phyloP scores from a whole-genome alignment of 2,113 vertebrate species.

The Microcebus murinus region DNA sequence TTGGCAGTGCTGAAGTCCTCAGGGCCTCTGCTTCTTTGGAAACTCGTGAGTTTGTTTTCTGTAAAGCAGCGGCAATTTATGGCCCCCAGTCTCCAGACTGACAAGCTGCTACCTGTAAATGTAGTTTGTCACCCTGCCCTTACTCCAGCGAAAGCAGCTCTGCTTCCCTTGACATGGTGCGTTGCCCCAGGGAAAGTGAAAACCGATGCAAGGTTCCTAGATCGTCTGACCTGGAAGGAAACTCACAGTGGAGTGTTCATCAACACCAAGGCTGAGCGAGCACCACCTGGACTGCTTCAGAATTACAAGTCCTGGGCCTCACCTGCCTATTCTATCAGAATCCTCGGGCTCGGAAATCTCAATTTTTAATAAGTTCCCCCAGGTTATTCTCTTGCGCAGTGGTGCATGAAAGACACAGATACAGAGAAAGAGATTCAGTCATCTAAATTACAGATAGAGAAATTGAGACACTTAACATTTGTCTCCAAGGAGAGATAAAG shows the following conservation, averaged over 20 bases:
- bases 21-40: not conserved
- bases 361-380: not conserved
- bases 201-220: not conserved
- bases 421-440: not conserved
- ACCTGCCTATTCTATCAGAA: not conserved
- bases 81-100: not conserved
- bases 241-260: not conserved
- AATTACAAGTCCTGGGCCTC: not conserved
- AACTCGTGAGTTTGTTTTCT: constrained; percentile 3
- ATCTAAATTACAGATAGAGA: not conserved
- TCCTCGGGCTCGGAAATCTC: not conserved
- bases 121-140: constrained; percentile 6
- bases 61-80: not conserved
- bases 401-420: not conserved
- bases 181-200: not conserved
- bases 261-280: not conserved
- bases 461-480: not conserved
- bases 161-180: not conserved
- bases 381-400: not conserved
- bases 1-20: not conserved
- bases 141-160: not conserved
- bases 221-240: not conserved
- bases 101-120: not conserved
- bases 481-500: not conserved
- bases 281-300: not conserved